These are phyloP conservation scores for Crenuchus spilurus DNA, from an alignment of 2,797 vertebrate species.

Conservation along the genomic window DNA sequence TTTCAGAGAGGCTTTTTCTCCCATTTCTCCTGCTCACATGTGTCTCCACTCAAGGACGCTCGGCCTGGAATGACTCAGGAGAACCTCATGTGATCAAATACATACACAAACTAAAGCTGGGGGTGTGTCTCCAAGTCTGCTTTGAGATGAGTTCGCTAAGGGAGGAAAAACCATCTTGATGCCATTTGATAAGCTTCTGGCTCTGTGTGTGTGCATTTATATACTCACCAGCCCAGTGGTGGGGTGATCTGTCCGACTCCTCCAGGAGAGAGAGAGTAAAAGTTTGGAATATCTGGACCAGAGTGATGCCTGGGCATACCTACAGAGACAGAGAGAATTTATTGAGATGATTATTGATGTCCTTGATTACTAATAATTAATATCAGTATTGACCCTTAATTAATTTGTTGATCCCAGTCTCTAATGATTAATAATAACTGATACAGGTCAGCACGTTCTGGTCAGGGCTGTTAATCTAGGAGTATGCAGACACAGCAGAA, in stretches of 20 bases:
- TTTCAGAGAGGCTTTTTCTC: slow-evolving; percentile 14
- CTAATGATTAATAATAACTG: no score
- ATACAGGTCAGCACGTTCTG: no score
- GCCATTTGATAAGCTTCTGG: slow-evolving; percentile 26
- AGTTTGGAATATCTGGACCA: slow-evolving; percentile 94
- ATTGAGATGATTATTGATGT: no score
- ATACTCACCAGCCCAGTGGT: slow-evolving; percentile 95
- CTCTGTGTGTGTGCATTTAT: slow-evolving; percentile 2
- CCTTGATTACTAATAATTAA: no score
- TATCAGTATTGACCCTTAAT: no score
- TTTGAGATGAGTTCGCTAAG: neutral
- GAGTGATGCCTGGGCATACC: slow-evolving; percentile 95
- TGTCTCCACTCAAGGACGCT: slow-evolving; percentile 45
- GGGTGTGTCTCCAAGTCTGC: neutral
- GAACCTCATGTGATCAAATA: slow-evolving; percentile 69
- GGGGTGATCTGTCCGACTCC: slow-evolving; percentile 97
- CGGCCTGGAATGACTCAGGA: slow-evolving; percentile 61
- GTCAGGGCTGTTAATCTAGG: no score
- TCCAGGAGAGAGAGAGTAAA: slow-evolving; percentile 95
- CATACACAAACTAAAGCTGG: slow-evolving; percentile 3
- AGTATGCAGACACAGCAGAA: no score
- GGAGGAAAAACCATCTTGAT: slow-evolving; percentile 1
- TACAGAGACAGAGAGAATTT: slow-evolving; percentile 64
- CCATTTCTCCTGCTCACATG: slow-evolving; percentile 27
- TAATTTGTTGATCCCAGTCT: no score